A percentile compares a stretch with the other conserved stretches of the same genome.
Conservation (phyloP, 2,888 invertebrate species). For the Abrostola triplasia region DNA sequence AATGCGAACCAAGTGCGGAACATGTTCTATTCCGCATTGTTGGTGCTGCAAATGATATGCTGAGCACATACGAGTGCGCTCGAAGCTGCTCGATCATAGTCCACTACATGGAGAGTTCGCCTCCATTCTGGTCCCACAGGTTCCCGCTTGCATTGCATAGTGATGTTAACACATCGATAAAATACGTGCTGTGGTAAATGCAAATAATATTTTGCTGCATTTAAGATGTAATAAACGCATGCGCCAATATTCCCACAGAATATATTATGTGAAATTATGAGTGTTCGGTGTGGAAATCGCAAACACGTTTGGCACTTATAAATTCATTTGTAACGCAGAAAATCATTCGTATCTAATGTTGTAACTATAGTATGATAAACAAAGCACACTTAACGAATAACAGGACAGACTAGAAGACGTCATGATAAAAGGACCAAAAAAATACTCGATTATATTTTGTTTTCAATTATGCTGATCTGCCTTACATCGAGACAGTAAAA, state of each 20-base stretch:
- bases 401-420: too few species aligned
- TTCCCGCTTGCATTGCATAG: slow-evolving; percentile 45
- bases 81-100: slow-evolving; percentile 44
- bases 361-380: not conserved
- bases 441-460: slow-evolving; percentile 8
- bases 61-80: slow-evolving; percentile 57
- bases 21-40: slow-evolving; percentile 70
- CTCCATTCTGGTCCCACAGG: slow-evolving; percentile 52
- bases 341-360: slow-evolving; percentile 18
- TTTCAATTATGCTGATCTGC: slow-evolving; percentile 39
- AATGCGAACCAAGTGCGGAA: slow-evolving; percentile 62
- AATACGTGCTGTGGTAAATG: slow-evolving; percentile 28
- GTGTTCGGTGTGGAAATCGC: slow-evolving; percentile 32
- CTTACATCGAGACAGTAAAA: slow-evolving; percentile 39
- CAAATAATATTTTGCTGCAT: slow-evolving; percentile 30
- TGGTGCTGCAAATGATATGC: slow-evolving; percentile 61
- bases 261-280: slow-evolving; percentile 31
- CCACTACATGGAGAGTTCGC: slow-evolving; percentile 38
- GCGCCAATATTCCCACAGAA: slow-evolving; percentile 33
- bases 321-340: slow-evolving; percentile 8
- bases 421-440: not conserved
- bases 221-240: slow-evolving; percentile 33
- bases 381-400: too few species aligned
- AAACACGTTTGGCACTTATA: slow-evolving; percentile 27
- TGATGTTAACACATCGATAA: slow-evolving; percentile 51